Evolutionary conservation across 2,888 invertebrate species (phyloP).

Genomic region (Nasonovia ribisnigri): DNA sequence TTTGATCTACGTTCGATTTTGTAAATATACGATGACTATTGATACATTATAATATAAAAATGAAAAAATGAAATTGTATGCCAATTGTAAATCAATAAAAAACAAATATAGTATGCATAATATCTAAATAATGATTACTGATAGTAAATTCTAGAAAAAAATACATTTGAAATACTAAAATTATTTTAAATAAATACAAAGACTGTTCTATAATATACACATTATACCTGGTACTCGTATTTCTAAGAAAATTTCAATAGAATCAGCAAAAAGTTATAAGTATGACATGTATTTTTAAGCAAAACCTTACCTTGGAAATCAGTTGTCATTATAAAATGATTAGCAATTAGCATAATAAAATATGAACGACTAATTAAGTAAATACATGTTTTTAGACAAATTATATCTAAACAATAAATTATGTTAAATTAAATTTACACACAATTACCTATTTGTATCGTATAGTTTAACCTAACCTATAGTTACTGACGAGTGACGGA

Average conservation of each 20-base stretch:
- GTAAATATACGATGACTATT: too few species aligned
- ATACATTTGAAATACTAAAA: neutral
- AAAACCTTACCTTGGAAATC: neutral
- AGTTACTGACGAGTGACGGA: neutral
- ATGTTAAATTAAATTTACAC: neutral
- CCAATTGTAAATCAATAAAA: neutral
- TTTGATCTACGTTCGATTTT: too few species aligned
- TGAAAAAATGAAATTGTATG: neutral
- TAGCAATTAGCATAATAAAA: neutral
- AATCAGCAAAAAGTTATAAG: neutral
- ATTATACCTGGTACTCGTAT: neutral
- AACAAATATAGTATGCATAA: neutral
- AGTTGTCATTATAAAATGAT: constrained; percentile 10
- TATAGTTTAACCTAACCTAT: too few species aligned
- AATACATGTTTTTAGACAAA: neutral
- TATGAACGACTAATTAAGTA: neutral
- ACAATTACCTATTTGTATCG: neutral
- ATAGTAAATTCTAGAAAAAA: constrained; percentile 1
- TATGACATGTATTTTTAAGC: neutral
- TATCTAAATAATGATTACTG: neutral
- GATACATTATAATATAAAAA: neutral
- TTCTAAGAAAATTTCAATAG: constrained; percentile 35
- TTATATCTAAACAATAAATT: neutral
- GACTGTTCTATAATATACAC: neutral
- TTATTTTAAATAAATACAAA: neutral